phyloP scores from a whole-genome alignment of 1,140 invertebrate genomes.

The Trichomalopsis sarcophagae region DNA sequence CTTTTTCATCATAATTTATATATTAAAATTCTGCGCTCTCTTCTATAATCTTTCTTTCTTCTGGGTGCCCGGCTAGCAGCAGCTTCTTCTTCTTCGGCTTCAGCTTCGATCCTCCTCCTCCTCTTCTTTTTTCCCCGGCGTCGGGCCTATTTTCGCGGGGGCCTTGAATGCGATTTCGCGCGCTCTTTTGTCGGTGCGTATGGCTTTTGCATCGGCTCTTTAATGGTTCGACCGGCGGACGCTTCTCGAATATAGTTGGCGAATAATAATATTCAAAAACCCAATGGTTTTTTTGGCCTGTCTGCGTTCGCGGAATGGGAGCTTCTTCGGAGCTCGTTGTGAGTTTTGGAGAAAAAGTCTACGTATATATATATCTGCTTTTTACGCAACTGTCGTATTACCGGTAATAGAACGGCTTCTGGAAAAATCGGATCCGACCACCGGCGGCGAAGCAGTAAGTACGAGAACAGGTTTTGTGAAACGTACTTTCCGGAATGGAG shows the following conservation, averaged over 20 bases:
- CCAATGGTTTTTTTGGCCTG: neutral
- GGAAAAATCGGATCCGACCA: neutral
- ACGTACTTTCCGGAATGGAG: neutral
- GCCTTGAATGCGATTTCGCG: conserved; percentile 45
- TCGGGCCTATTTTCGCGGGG: neutral
- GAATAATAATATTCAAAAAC: neutral
- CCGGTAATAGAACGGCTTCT: neutral
- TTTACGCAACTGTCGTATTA: neutral
- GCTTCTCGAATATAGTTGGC: neutral
- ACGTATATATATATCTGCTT: neutral
- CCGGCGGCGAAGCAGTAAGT: too few species aligned
- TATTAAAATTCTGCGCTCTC: conserved; percentile 48
- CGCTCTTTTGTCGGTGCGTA: conserved; percentile 29
- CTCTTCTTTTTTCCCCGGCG: neutral
- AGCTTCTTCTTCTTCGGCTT: too few species aligned
- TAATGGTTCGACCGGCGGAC: neutral
- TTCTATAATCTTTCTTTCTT: conserved; percentile 38
- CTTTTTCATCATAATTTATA: conserved; percentile 51
- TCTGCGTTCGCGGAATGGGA: neutral
- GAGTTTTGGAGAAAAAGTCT: neutral
- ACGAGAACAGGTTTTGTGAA: neutral
- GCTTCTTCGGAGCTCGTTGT: neutral
- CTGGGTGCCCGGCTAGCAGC: neutral
- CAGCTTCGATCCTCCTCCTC: neutral
- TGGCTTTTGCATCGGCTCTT: conserved; percentile 9